Base-by-base conservation (phyloP, 2,888 invertebrate genomes). In the Tinea pellionella region DNA sequence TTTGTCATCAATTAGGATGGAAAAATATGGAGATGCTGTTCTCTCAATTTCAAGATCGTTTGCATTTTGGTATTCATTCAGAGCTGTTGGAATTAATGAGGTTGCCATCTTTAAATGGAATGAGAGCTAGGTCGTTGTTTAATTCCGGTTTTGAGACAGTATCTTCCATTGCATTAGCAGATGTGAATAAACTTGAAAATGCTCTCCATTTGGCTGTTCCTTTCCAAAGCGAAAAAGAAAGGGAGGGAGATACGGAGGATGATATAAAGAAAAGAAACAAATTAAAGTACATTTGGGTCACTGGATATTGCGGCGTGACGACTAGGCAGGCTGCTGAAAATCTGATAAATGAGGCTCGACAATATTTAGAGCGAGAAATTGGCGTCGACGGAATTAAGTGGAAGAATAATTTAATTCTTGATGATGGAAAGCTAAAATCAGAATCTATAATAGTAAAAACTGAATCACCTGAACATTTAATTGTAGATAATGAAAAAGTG, bases 1-100 rank as follows among this genome's bases (percentile, higher is more conserved):
- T 99, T 83, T 97, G 98, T 77, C 91, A 91, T 63, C 93, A 96
- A 60, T 84, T 99, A 11, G 96, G 97, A 19, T 99, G 99, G 98
- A 91, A 90, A 64, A 95, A 94, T 73, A 89, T 99, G 70, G 95
- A 97, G 75, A 86, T 96, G 64, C 88, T 99, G 43, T 90, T 99
- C 47, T 92, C 94, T 0, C 96, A 98, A 79, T 98, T 99, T 78
- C 97, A 98, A 84, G 93, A 94, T 69, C 92, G 99, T 13, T 88
- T 99, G 47, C 95, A 96, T 69, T 98, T 99, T 77, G 99, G 98
- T 11, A 93, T 99, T 55, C 94, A 96, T 71, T 90, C 94, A 18
- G 98, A 99, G 74, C 87, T 99, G 43, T 89, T 98, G 63, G 98
- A 99, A 73, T 87, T 99, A 60, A 94, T 97, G 89, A 91, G 94